Base-by-base conservation (phyloP, 1,140 invertebrate genomes). In the Oscheius sp. region DNA sequence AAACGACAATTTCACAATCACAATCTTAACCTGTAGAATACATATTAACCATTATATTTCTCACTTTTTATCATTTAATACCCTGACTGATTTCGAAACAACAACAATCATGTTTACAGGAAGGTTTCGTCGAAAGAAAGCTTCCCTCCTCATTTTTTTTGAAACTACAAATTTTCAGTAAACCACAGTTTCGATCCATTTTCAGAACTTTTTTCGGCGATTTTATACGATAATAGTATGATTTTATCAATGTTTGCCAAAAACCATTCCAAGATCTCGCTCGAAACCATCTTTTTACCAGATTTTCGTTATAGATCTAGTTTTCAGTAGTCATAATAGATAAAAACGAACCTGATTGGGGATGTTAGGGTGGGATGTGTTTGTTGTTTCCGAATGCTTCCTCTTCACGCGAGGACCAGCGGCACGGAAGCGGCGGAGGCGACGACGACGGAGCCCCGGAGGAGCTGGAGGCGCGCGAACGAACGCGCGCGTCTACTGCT, bases 301-400 rank as follows among this genome's bases (percentile, higher is more conserved):
- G n/a, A n/a, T n/a, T n/a, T n/a, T n/a, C n/a, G n/a, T n/a, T n/a
- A n/a, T n/a, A n/a, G n/a, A n/a, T n/a, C n/a, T n/a, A n/a, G n/a
- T n/a, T n/a, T n/a, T n/a, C n/a, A n/a, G n/a, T n/a, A n/a, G n/a
- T n/a, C n/a, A 55, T 23, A 13, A 23, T 4, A 55, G 49, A 23
- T 20, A 4, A 26, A 23, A 4, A 13, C 49, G 15, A 20, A 55
- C 49, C 7, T 55, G 49, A 18, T 10, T 59, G 23, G 13, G 34
- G 13, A 38, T 49, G 18, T 35, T 71, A 71, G 7, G 69, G 69
- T 29, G 69, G 69, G 32, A 71, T 71, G 61, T 71, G 69, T 2
- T 61, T 38, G 42, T 36, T 65, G 58, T 65, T 65, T 28, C 32
- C 45, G 10, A 71, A 26, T 20, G 69, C 69, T 18, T 63, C 52